Evolutionary conservation across 2,888 invertebrate genomes (phyloP).

Genomic region (Dorcus parallelipipedus): DNA sequence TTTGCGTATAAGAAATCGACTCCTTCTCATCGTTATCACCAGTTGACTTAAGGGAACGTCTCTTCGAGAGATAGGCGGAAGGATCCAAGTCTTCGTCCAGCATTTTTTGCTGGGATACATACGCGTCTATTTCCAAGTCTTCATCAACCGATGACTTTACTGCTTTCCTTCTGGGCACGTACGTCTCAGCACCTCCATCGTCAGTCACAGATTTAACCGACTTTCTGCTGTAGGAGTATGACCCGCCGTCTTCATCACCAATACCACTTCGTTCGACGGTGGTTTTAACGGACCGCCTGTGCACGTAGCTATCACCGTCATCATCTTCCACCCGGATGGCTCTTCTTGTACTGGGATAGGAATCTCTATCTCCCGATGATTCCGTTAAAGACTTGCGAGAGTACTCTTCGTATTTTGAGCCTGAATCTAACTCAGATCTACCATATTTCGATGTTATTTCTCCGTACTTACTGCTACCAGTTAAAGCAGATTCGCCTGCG

Average conservation of each 20-base stretch:
- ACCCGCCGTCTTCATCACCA: constrained; percentile 25
- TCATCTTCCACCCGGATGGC: constrained; percentile 21
- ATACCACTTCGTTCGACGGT: constrained; percentile 33
- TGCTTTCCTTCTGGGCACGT: constrained; percentile 8
- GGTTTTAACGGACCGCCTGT: constrained; percentile 34
- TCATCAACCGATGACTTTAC: constrained; percentile 8
- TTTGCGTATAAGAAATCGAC: constrained; percentile 1
- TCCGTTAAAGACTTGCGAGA: constrained; percentile 7
- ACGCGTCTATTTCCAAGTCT: constrained; percentile 15
- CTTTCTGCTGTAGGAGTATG: constrained; percentile 14
- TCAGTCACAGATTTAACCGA: constrained; percentile 8
- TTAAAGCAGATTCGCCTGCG: background rate
- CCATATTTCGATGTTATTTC: constrained; percentile 18
- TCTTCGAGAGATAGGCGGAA: constrained; percentile 22
- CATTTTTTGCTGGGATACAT: constrained; percentile 15
- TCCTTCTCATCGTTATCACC: constrained; percentile 8
- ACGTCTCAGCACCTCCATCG: constrained; percentile 14
- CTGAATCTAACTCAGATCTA: constrained; percentile 14
- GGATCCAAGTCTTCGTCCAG: constrained; percentile 22
- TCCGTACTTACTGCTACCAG: constrained; percentile 10
- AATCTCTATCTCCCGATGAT: constrained; percentile 20
- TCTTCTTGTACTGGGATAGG: constrained; percentile 28
- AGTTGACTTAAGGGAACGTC: constrained; percentile 12
- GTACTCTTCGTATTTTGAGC: constrained; percentile 17
- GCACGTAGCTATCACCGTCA: constrained; percentile 32